phyloP scores from a whole-genome alignment of 64 coral and sea anemone species.

The Exaiptasia diaphana region DNA sequence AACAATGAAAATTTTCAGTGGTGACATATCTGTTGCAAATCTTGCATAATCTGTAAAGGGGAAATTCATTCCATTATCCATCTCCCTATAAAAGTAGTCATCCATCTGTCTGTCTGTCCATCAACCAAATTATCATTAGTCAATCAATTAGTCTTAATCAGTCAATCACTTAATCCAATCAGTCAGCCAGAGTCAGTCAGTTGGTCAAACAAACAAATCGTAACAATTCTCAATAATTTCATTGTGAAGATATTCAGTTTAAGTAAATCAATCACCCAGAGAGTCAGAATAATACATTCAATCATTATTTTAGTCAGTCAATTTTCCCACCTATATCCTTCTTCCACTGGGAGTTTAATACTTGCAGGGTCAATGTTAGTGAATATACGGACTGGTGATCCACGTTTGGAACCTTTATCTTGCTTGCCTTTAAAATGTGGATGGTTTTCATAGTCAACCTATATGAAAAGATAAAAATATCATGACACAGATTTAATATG shows the following conservation, averaged over 20 bases:
- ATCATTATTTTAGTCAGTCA: not conserved
- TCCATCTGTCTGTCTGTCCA: not conserved
- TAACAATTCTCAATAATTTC: not conserved
- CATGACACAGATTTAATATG: not conserved
- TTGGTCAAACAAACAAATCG: not conserved
- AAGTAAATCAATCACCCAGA: not conserved
- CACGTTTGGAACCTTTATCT: constrained; percentile 61
- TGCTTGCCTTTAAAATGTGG: constrained; percentile 73
- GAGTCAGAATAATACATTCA: too few relatives aligned
- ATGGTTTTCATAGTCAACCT: constrained; percentile 99
- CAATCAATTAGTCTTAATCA: not conserved
- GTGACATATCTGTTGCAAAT: constrained; percentile 72
- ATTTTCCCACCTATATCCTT: constrained; percentile 84
- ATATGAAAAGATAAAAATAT: not conserved
- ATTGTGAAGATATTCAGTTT: not conserved
- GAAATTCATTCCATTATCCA: not conserved
- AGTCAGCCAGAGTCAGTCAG: not conserved
- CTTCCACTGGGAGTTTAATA: constrained; percentile 58
- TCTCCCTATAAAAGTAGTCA: not conserved
- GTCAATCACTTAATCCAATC: not conserved
- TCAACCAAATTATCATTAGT: not conserved
- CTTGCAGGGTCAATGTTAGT: constrained; percentile 75
- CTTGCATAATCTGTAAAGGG: constrained; percentile 66
- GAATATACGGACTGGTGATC: constrained; percentile 89
- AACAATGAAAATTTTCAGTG: constrained; percentile 85